Base-by-base conservation (phyloP, 1,140 invertebrate species). In the Hylyphantes graminicola region DNA sequence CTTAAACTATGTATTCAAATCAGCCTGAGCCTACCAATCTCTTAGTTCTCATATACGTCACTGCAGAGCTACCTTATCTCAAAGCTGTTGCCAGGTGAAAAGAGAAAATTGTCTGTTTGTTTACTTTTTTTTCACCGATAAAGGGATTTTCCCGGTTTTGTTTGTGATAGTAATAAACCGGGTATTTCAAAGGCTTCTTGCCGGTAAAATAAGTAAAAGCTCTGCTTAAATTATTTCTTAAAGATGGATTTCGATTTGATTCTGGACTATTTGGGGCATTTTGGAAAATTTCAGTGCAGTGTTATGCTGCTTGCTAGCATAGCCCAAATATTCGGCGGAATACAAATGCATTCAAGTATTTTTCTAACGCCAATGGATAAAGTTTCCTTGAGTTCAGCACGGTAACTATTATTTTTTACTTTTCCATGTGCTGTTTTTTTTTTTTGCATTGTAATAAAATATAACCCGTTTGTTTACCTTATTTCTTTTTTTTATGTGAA, bases 191-290 rank as follows among this genome's bases (percentile, higher is more conserved):
- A 72, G 12, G 3, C 15, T 4, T 59, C n/a, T 19, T 19, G 13
- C 67, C 67, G 67, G 50, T 17, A 51, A 35, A 57, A 19, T 51
- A 50, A 48, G 67, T n/a, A 73, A 10, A 35, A 35, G 35, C 35
- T 35, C 35, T 35, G 35, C 35, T 35, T 35, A 35, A 35, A 35
- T 13, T 6, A n/a, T 0, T 21, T 17, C 13, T n/a, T 48, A 68
- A 81, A 8, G 6, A 81, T 81, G 67, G 79, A 81, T 63, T 87
- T 87, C 59, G 87, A 88, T 50, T 68, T 84, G 54, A 82, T 88
- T 77, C 72, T 87, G 12, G 86, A 87, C 61, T 73, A 86, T 61
- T 12, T 88, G 8, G 87, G 87, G 0, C 82, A 82, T 50, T 85
- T 87, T 57, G 87, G 87, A n/a, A 77, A 75, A 64, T 87, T 82